phyloP scores from a whole-genome alignment of 2,113 vertebrate species.

The Cavia aperea region DNA sequence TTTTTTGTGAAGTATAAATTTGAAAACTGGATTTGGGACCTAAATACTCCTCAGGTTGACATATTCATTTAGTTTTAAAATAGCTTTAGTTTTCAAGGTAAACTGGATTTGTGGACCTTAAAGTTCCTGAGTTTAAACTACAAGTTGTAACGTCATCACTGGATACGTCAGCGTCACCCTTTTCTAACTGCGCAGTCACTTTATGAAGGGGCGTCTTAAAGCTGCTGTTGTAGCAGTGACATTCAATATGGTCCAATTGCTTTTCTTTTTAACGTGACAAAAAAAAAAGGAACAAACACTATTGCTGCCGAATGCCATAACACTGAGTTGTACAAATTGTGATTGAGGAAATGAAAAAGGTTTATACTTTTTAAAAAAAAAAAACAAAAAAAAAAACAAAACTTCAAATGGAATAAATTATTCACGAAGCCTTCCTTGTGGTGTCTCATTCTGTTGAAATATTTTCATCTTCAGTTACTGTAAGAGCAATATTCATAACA shows the following conservation, averaged over 20 bases:
- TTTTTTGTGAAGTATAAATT: constrained; percentile 71
- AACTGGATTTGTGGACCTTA: constrained; percentile 73
- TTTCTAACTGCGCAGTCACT: constrained; percentile 53
- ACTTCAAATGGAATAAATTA: constrained; percentile 82
- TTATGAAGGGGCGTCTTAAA: constrained; percentile 62
- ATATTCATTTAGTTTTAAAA: constrained; percentile 70
- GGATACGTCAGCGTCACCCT: constrained; percentile 60
- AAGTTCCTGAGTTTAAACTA: constrained; percentile 42
- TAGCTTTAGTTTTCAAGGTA: constrained; percentile 65
- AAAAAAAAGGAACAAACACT: constrained; percentile 76
- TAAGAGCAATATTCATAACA: constrained; percentile 13
- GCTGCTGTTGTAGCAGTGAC: constrained; percentile 57
- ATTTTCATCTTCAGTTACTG: constrained; percentile 35
- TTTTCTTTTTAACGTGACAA: constrained; percentile 67
- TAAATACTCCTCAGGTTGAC: constrained; percentile 75
- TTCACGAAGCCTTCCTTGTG: constrained; percentile 77
- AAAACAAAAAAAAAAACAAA: constrained; percentile 72
- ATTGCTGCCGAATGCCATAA: constrained; percentile 79
- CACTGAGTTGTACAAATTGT: constrained; percentile 82
- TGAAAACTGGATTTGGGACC: constrained; percentile 77
- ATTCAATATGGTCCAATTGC: constrained; percentile 67
- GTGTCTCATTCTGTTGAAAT: constrained; percentile 67
- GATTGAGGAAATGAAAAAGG: constrained; percentile 78
- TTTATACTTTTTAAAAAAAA: constrained; percentile 77
- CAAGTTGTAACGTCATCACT: constrained; percentile 56